Evolutionary conservation across 2,888 invertebrate species (phyloP).

Genomic region (Toxonevra muliebris): DNA sequence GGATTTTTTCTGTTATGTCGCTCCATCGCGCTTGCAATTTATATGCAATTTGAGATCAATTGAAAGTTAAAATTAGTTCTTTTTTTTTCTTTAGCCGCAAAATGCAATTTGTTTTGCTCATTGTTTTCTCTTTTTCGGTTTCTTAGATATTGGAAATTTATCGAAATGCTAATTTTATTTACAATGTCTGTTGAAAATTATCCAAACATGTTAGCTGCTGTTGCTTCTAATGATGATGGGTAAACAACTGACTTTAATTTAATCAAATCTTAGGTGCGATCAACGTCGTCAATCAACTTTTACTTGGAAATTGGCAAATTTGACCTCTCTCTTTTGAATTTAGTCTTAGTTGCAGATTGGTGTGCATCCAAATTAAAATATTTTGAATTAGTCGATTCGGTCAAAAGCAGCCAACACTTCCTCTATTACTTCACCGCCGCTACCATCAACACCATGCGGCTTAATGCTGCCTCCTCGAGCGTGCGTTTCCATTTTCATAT

Average conservation of each 20-base stretch:
- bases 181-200: background rate
- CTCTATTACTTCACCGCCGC: background rate
- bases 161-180: constrained; percentile 12
- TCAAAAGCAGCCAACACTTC: background rate
- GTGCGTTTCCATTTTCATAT: constrained; percentile 24
- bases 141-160: constrained; percentile 10
- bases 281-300: constrained; percentile 16
- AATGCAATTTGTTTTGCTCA: background rate
- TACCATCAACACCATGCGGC: no score
- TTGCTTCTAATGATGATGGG: background rate
- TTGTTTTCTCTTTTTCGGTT: background rate
- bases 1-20: constrained; percentile 9
- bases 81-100: background rate
- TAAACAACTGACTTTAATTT: background rate
- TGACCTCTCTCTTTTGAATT: constrained; percentile 14
- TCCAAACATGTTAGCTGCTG: background rate
- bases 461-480: constrained; percentile 19
- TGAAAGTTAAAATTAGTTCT: constrained; percentile 28
- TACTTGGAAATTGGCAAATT: constrained; percentile 13
- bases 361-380: constrained; percentile 29
- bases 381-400: constrained; percentile 22
- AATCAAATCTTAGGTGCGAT: background rate
- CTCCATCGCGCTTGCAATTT: constrained; percentile 10
- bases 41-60: constrained; percentile 29
- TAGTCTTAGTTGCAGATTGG: background rate